Evolutionary conservation across 2,888 invertebrate species (phyloP), one percentile per base, ranked within the genome.

Genomic region (Gryllus longicercus): DNA sequence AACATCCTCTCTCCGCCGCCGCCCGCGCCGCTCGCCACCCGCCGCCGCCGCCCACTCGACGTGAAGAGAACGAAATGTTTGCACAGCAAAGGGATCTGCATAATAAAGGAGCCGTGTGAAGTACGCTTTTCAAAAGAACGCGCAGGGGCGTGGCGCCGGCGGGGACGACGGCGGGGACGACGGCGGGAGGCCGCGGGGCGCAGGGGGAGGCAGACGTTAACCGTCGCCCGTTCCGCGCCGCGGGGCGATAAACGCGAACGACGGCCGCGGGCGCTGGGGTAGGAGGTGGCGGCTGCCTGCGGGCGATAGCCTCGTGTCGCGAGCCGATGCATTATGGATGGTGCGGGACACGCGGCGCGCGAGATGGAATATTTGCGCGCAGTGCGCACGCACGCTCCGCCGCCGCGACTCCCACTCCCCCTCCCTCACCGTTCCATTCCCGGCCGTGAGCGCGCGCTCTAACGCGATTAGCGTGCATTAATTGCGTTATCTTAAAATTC

Each of bases 1-100:
- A 63, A 63, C 63, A 63, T 63, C 63, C 63, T 63, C 14, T n/a
- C 63, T 14, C 63, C n/a, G 1, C 63, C 63, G 63, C 63, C 63
- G n/a, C n/a, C 16, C 1, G 4, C 63, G 63, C 63, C 63, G 8
- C 25, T 25, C 25, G 25, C 25, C 25, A 25, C 25, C 63, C n/a
- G 11, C 63, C 63, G 63, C 63, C 63, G n/a, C n/a, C 16, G 16
- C 63, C 63, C 4, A 38, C 38, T n/a, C 63, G 63, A 63, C 63
- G 63, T 63, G 63, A 63, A 63, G 63, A 63, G 63, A 63, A 63
- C 63, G 63, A 63, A 63, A 63, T 63, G 63, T 63, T 63, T 63
- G 63, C 63, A 63, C 63, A 63, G 63, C 63, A 63, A 63, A 63
- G 63, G 16, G 63, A 63, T 63, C 63, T 63, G 63, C 63, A 63